Evolutionary conservation across 2,113 vertebrate genomes (phyloP).

Genomic region (Synodontis membranacea): DNA sequence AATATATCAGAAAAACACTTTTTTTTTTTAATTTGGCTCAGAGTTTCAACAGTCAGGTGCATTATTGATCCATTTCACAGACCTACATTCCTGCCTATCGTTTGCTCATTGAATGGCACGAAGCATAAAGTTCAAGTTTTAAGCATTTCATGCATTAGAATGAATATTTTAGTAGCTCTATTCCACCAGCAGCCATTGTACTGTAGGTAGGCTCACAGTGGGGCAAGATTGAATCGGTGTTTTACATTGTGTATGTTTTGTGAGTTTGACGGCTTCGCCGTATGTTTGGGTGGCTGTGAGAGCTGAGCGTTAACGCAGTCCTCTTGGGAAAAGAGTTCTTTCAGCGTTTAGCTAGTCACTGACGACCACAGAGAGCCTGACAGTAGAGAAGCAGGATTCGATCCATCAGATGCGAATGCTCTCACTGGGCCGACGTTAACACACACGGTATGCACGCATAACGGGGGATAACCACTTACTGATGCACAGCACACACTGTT

Average conservation of each 20-base stretch:
- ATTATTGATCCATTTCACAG: not conserved
- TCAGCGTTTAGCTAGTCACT: slow-evolving; percentile 49
- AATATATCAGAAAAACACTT: not conserved
- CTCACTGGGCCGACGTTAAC: slow-evolving; percentile 15
- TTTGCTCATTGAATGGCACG: not conserved
- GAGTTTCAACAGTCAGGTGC: not conserved
- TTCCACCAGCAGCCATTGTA: not conserved
- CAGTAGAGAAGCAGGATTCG: slow-evolving; percentile 15
- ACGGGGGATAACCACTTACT: slow-evolving; percentile 23
- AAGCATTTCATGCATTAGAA: not conserved
- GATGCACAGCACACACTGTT: slow-evolving; percentile 54
- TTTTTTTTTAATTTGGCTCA: not conserved
- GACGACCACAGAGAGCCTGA: slow-evolving; percentile 30
- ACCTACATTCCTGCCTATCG: not conserved
- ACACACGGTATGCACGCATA: slow-evolving; percentile 8
- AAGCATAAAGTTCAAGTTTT: not conserved
- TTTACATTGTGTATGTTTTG: slow-evolving; percentile 43
- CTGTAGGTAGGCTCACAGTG: not conserved
- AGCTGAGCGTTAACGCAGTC: slow-evolving; percentile 58
- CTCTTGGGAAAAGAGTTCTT: slow-evolving; percentile 53
- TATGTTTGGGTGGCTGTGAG: slow-evolving; percentile 68
- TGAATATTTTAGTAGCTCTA: not conserved
- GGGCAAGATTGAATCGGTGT: not conserved
- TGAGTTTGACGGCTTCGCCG: slow-evolving; percentile 58
- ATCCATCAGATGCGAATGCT: slow-evolving; percentile 15